These are phyloP conservation scores for Watsonalla cultraria DNA, from an alignment of 2,888 invertebrate genomes.

Conservation along the genomic window DNA sequence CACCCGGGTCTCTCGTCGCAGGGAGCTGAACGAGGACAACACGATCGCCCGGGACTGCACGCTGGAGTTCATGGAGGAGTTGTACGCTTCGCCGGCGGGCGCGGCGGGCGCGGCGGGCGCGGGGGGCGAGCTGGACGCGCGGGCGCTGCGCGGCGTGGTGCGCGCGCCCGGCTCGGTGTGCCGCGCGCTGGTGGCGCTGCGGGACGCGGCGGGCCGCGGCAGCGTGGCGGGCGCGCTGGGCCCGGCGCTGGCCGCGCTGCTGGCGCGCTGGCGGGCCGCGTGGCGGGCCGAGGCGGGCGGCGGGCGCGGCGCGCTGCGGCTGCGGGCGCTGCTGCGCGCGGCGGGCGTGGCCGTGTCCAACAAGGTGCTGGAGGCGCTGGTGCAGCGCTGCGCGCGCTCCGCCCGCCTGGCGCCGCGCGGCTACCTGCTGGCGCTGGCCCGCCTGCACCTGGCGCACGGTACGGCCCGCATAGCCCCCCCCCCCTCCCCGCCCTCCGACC, in stretches of 20 bases:
- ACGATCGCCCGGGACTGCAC: conserved; percentile 82
- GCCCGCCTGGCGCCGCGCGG: conserved; percentile 78
- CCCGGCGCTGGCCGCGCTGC: conserved; percentile 79
- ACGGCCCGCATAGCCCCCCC: conserved; percentile 8
- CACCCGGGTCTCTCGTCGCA: conserved; percentile 32
- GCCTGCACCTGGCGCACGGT: conserved; percentile 59
- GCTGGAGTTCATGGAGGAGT: conserved; percentile 79
- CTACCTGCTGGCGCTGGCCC: conserved; percentile 79
- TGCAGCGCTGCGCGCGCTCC: conserved; percentile 82
- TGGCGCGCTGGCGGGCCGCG: conserved; percentile 49
- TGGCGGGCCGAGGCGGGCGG: conserved; percentile 48
- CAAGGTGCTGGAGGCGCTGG: conserved; percentile 84
- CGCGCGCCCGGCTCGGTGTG: conserved; percentile 76
- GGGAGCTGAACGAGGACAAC: conserved; percentile 89
- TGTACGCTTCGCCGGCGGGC: conserved; percentile 60
- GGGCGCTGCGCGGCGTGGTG: conserved; percentile 51
- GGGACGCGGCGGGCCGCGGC: conserved; percentile 71
- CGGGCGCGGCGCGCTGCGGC: conserved; percentile 20
- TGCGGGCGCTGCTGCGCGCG: conserved; percentile 82
- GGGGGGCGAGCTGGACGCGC: conserved; percentile 75
- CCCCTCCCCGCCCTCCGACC: conserved; percentile 7
- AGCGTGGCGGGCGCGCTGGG: conserved; percentile 81
- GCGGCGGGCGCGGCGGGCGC: conserved; percentile 37
- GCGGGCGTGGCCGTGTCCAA: conserved; percentile 82
- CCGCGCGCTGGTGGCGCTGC: conserved; percentile 82